Evolutionary conservation across 2,113 vertebrate genomes (phyloP).

Genomic region (Lamprotornis superbus): DNA sequence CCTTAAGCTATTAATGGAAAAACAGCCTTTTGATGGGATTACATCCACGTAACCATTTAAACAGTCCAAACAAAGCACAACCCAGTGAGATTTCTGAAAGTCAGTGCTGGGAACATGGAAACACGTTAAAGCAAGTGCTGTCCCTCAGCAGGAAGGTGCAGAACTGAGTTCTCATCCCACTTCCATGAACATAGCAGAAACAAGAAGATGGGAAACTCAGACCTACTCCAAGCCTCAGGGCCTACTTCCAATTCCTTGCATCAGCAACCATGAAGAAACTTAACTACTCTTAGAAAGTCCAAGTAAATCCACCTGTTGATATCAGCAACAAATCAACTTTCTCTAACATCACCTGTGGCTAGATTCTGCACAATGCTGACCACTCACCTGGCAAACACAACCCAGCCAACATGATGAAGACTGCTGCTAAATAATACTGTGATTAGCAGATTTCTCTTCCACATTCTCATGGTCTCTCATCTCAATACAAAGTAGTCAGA

Average conservation of each 20-base stretch:
- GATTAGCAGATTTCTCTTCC: not conserved
- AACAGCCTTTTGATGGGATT: not conserved
- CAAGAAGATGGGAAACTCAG: not conserved
- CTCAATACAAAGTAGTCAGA: not conserved
- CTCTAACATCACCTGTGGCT: not conserved
- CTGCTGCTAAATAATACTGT: not conserved
- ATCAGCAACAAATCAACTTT: not conserved
- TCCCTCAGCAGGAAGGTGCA: not conserved
- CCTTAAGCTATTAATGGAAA: not conserved
- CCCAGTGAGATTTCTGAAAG: not conserved
- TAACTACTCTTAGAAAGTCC: not conserved
- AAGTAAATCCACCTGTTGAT: not conserved
- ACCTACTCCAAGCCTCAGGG: too few species aligned
- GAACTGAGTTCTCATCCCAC: not conserved
- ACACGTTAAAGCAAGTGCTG: not conserved
- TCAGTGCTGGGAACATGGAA: not conserved
- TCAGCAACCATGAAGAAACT: not conserved
- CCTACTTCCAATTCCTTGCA: not conserved
- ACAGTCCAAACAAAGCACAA: not conserved
- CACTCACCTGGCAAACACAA: not conserved
- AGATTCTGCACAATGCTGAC: not conserved
- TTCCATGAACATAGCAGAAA: rapidly evolving
- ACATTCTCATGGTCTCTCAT: not conserved
- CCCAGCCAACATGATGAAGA: not conserved
- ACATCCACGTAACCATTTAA: not conserved